These are phyloP conservation scores for Tuta absoluta DNA, from an alignment of 2,888 invertebrate species.

Conservation along the genomic window DNA sequence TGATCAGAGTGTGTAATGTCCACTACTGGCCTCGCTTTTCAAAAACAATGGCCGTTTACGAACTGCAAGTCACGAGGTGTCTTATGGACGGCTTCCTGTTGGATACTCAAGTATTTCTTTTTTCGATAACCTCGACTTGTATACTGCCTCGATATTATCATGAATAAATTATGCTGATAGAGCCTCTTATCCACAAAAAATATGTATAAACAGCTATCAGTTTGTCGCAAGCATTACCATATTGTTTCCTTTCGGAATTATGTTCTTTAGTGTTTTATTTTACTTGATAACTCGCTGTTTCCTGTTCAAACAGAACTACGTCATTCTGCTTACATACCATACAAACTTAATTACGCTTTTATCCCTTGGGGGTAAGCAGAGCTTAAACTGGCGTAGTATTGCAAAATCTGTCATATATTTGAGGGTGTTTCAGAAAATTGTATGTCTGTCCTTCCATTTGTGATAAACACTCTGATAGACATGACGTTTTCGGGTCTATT, in stretches of 20 bases:
- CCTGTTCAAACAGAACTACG: conserved; percentile 18
- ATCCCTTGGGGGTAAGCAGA: too few species aligned
- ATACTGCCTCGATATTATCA: conserved; percentile 33
- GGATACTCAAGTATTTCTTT: conserved; percentile 45
- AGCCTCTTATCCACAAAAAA: conserved; percentile 31
- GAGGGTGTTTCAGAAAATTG: too few species aligned
- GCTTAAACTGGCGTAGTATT: too few species aligned
- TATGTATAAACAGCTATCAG: conserved; percentile 22
- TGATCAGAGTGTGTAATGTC: conserved; percentile 36
- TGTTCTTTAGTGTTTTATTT: not conserved
- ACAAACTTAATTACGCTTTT: too few species aligned
- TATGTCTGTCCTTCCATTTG: too few species aligned
- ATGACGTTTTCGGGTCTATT: too few species aligned
- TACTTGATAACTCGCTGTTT: not conserved
- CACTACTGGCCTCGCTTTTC: conserved; percentile 33
- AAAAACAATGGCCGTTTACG: conserved; percentile 55
- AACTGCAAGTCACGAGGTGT: conserved; percentile 54
- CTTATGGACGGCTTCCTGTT: conserved; percentile 64
- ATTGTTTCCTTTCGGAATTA: conserved; percentile 14
- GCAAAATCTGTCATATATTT: too few species aligned
- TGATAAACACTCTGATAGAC: too few species aligned
- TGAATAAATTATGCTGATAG: conserved; percentile 35
- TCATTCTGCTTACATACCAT: conserved; percentile 9
- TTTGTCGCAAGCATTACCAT: conserved; percentile 20
- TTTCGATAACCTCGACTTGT: conserved; percentile 56